Percentiles rank a stretch among this genome's conserved stretches.
Evolutionary conservation across 2,888 invertebrate genomes (phyloP).

Genomic region (Sthenelais limicola): DNA sequence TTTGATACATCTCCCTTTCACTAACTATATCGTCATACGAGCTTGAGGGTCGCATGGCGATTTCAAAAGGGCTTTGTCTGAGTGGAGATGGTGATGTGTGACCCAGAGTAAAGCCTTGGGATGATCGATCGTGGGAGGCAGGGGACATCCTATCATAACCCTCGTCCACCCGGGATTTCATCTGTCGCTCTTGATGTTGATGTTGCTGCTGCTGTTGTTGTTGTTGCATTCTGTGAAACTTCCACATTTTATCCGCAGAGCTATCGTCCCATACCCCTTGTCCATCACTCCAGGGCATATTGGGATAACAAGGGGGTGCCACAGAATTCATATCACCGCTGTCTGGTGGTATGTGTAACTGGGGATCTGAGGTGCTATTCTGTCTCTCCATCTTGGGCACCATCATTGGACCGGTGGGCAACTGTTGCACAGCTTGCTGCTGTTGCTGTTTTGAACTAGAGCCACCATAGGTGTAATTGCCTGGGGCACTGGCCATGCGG

Average conservation of each 20-base stretch:
- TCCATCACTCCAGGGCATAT: no score
- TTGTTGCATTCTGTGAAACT: not conserved
- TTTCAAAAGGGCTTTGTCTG: constrained; percentile 19
- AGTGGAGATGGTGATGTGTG: no score
- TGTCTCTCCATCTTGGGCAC: constrained; percentile 73
- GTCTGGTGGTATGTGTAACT: constrained; percentile 70
- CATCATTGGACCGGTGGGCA: not conserved
- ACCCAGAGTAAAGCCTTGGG: no score
- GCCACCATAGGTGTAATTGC: constrained; percentile 42
- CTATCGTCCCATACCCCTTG: not conserved
- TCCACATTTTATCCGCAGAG: not conserved
- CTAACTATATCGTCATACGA: constrained; percentile 21
- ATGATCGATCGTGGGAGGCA: no score
- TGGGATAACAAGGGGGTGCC: no score
- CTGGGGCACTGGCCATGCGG: constrained; percentile 59
- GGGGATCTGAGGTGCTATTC: constrained; percentile 78
- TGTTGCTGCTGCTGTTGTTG: not conserved
- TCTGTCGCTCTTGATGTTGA: no score
- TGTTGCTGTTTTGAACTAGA: constrained; percentile 47
- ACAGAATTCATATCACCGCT: no score
- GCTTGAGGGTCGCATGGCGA: constrained; percentile 2
- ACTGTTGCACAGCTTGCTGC: constrained; percentile 52
- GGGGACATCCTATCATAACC: no score
- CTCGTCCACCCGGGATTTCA: no score
- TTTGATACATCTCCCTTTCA: no score